These are phyloP conservation scores for Podarcis raffonei DNA, from an alignment of 2,113 vertebrate genomes.

Conservation along the genomic window DNA sequence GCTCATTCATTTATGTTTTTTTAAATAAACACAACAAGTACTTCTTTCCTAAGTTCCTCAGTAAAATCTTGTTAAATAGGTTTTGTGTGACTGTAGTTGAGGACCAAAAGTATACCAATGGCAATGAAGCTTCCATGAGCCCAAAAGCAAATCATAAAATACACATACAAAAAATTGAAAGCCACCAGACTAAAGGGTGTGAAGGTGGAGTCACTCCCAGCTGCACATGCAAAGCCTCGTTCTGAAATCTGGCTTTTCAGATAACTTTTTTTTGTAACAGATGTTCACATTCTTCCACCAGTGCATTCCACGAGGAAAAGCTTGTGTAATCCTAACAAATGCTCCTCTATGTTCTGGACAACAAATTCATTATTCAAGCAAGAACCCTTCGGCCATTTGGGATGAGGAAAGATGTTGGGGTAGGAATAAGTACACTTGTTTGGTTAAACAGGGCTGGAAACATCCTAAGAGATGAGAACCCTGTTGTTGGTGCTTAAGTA, in stretches of 20 bases:
- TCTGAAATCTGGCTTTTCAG: neutral
- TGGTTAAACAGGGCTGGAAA: neutral
- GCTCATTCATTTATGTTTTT: neutral
- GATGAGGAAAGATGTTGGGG: neutral
- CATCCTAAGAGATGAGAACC: neutral
- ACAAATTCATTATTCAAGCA: neutral
- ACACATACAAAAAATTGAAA: no score
- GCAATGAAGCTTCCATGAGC: neutral
- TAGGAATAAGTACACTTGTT: neutral
- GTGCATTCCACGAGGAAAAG: neutral
- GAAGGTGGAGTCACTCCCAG: neutral
- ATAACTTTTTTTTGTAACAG: neutral
- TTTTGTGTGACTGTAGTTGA: neutral
- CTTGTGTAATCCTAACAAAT: neutral
- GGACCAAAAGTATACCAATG: neutral
- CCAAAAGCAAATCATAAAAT: neutral
- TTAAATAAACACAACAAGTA: neutral
- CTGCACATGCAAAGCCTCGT: neutral
- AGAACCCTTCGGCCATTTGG: neutral
- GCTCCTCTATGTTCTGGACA: neutral
- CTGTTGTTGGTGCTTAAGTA: neutral
- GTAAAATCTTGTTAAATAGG: neutral
- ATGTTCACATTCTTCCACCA: neutral
- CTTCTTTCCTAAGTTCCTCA: neutral
- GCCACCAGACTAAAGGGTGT: neutral